Conservation (phyloP, 2,113 vertebrate genomes). For the Clarias batrachus region DNA sequence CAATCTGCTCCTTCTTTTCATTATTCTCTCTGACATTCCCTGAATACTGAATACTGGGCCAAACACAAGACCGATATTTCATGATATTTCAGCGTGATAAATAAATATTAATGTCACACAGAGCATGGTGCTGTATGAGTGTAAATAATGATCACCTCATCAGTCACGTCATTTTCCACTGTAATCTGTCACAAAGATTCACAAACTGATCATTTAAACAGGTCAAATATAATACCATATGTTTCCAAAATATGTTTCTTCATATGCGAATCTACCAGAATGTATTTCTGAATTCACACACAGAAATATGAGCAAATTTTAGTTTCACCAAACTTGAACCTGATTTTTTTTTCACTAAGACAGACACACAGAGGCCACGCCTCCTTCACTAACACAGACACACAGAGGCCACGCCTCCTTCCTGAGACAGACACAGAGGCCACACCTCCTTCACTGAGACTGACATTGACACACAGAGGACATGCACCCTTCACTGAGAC, state of each 20-base stretch:
- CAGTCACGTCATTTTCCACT: neutral
- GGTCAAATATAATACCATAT: neutral
- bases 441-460: neutral
- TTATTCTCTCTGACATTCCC: conserved; percentile 6
- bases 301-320: neutral
- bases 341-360: too few relatives aligned
- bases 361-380: too few relatives aligned
- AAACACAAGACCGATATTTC: neutral
- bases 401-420: too few relatives aligned
- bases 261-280: neutral
- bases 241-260: neutral
- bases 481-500: too few relatives aligned
- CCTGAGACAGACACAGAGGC: neutral
- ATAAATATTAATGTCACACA: neutral
- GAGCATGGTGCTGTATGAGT: neutral
- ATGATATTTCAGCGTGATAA: too few relatives aligned
- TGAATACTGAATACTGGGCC: conserved; percentile 15
- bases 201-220: neutral
- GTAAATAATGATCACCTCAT: neutral
- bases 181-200: neutral
- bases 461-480: neutral
- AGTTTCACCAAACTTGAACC: neutral
- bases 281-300: neutral
- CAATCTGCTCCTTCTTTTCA: conserved; percentile 64
- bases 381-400: neutral